Conservation (phyloP, 2,797 vertebrate species). For the Scyliorhinus canicula region DNA sequence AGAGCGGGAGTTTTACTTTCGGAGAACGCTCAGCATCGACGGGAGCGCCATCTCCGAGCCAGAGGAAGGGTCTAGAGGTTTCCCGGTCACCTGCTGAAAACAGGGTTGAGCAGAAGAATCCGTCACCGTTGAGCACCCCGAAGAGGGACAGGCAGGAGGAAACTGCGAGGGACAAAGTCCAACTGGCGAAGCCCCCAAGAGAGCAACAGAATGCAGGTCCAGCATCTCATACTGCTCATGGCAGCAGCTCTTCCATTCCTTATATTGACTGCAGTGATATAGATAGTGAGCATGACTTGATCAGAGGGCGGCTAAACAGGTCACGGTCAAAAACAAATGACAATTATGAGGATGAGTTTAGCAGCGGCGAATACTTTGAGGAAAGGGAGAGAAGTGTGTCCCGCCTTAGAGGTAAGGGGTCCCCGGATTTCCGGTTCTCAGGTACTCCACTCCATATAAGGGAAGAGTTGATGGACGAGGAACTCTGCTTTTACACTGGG, state of each 20-base stretch:
- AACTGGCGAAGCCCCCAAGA: slow-evolving; percentile 59
- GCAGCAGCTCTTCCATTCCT: slow-evolving; percentile 72
- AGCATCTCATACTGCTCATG: slow-evolving; percentile 69
- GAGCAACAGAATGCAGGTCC: slow-evolving; percentile 88
- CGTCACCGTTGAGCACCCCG: slow-evolving; percentile 56
- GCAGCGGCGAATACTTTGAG: slow-evolving; percentile 56
- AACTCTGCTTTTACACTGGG: slow-evolving; percentile 59
- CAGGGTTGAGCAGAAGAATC: slow-evolving; percentile 50
- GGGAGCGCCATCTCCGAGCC: slow-evolving; percentile 55
- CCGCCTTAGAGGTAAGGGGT: slow-evolving; percentile 60
- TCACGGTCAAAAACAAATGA: slow-evolving; percentile 70
- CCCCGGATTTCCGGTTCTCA: slow-evolving; percentile 51
- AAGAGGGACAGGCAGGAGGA: slow-evolving; percentile 53
- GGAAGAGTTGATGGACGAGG: slow-evolving; percentile 63
- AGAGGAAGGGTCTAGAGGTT: slow-evolving; percentile 62
- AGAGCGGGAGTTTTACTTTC: slow-evolving; percentile 62
- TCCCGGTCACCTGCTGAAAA: slow-evolving; percentile 56
- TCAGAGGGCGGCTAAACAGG: slow-evolving; percentile 62
- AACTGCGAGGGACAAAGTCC: slow-evolving; percentile 53
- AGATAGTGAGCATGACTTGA: slow-evolving; percentile 72
- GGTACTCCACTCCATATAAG: slow-evolving; percentile 58
- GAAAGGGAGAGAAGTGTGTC: slow-evolving; percentile 59
- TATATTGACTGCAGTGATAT: slow-evolving; percentile 78
- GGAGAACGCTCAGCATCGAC: slow-evolving; percentile 58
- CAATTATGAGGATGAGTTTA: slow-evolving; percentile 63